A percentile compares a stretch with the other conserved stretches of the same genome.
Evolutionary conservation across 1,140 invertebrate genomes (phyloP).

Genomic region (Drosophila simulans): DNA sequence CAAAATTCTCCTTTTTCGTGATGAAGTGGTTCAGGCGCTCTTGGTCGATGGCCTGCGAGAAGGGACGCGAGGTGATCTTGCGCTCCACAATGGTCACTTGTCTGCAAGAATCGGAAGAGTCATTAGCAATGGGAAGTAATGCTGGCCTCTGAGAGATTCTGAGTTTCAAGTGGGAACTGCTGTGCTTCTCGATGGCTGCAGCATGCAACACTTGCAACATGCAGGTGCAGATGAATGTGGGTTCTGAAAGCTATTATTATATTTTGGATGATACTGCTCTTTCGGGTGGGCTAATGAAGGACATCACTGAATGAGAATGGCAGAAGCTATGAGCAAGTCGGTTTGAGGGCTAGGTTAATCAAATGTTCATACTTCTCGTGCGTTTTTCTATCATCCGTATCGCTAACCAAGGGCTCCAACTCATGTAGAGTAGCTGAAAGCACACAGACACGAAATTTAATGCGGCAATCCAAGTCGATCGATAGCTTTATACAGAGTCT

Average conservation of each 20-base stretch:
- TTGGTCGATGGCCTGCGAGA: conserved; percentile 90
- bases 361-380: conserved; percentile 81
- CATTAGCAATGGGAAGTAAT: conserved; percentile 20
- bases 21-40: conserved; percentile 86
- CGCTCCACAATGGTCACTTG: conserved; percentile 81
- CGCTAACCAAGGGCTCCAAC: conserved; percentile 91
- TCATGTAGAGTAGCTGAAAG: conserved; percentile 86
- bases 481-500: conserved; percentile 34
- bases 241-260: conserved; percentile 7
- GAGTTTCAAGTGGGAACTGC: conserved; percentile 11
- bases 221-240: conserved; percentile 47
- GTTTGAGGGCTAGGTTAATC: conserved; percentile 36
- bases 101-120: conserved; percentile 53
- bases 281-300: conserved; percentile 46
- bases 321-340: conserved; percentile 56
- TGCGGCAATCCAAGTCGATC: conserved; percentile 40
- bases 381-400: conserved; percentile 86
- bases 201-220: conserved; percentile 51
- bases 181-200: conserved; percentile 27
- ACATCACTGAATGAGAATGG: conserved; percentile 49
- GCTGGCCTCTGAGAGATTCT: not conserved
- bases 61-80: conserved; percentile 86
- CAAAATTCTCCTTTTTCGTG: conserved; percentile 84
- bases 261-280: conserved; percentile 29
- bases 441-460: conserved; percentile 78